Conservation (phyloP, 2,888 invertebrate species). For the Lysandra bellargus region DNA sequence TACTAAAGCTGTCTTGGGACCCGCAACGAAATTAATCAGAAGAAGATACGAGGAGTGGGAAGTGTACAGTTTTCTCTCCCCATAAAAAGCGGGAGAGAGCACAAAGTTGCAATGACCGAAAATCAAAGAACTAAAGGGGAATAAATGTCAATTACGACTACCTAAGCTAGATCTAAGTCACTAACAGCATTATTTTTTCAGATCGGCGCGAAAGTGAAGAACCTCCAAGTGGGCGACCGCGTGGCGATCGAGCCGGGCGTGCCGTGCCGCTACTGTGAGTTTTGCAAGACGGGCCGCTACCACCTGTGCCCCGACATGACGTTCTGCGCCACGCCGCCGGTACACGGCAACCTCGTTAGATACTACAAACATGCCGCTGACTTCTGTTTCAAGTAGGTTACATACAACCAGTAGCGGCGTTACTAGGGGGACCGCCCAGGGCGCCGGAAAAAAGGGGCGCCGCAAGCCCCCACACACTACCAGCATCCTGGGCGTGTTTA, state of each 20-base stretch:
- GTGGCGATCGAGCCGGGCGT: slow-evolving; percentile 98
- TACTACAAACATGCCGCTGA: slow-evolving; percentile 95
- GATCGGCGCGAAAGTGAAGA: slow-evolving; percentile 81
- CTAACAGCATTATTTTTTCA: slow-evolving; percentile 41
- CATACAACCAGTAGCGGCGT: neutral
- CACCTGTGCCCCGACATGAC: slow-evolving; percentile 93
- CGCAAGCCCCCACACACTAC: too few species aligned
- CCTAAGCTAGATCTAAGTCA: too few species aligned
- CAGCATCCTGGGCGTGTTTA: too few species aligned
- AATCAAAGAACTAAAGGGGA: too few species aligned
- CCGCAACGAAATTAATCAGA: too few species aligned
- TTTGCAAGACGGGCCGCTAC: slow-evolving; percentile 93
- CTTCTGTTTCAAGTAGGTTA: slow-evolving; percentile 88
- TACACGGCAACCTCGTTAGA: slow-evolving; percentile 92
- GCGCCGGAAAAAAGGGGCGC: too few species aligned
- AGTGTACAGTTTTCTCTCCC: too few species aligned
- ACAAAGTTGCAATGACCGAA: too few species aligned
- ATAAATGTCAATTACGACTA: too few species aligned
- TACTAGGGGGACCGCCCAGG: neutral
- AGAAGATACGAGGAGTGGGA: too few species aligned
- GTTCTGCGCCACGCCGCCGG: slow-evolving; percentile 98
- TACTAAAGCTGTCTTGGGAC: too few species aligned
- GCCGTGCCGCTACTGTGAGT: slow-evolving; percentile 90
- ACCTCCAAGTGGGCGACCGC: slow-evolving; percentile 89
- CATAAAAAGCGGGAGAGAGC: too few species aligned